phyloP scores from a whole-genome alignment of 2,888 invertebrate genomes.

The Eristalis pertinax region DNA sequence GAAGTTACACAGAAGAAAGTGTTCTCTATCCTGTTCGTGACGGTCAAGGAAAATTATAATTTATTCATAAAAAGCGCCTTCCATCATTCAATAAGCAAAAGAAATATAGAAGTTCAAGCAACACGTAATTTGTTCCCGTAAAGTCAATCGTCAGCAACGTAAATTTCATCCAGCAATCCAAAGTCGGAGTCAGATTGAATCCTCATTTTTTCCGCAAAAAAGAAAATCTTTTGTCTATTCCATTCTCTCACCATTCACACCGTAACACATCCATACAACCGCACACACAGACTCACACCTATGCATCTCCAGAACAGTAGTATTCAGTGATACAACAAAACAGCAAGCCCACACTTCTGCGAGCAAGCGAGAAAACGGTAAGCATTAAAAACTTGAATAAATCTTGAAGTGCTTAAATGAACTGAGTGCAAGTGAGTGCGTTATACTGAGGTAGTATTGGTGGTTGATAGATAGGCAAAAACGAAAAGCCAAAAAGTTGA shows the following conservation, averaged over 20 bases:
- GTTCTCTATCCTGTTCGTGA: constrained; percentile 74
- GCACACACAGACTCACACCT: not conserved
- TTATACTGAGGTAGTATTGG: constrained; percentile 32
- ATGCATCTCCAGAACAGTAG: constrained; percentile 23
- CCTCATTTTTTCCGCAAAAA: constrained; percentile 53
- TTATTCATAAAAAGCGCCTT: constrained; percentile 63
- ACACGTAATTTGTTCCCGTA: constrained; percentile 48
- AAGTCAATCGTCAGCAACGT: constrained; percentile 43
- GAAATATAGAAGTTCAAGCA: constrained; percentile 43
- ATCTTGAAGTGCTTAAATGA: constrained; percentile 8
- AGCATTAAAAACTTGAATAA: constrained; percentile 50
- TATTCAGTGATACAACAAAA: constrained; percentile 57
- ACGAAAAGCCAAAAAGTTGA: constrained; percentile 33
- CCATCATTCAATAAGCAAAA: constrained; percentile 49
- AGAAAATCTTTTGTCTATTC: constrained; percentile 71
- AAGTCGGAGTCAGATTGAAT: constrained; percentile 57
- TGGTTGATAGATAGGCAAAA: constrained; percentile 16
- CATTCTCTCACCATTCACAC: constrained; percentile 69
- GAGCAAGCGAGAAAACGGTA: constrained; percentile 66
- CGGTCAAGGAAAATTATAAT: constrained; percentile 70
- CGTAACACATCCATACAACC: constrained; percentile 37
- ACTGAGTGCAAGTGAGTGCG: constrained; percentile 55
- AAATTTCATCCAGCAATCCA: constrained; percentile 53
- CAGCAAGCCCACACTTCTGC: constrained; percentile 46
- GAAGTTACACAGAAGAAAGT: constrained; percentile 74